These are phyloP conservation scores for Drosophila funebris DNA, from an alignment of 1,140 invertebrate species.

Conservation along the genomic window DNA sequence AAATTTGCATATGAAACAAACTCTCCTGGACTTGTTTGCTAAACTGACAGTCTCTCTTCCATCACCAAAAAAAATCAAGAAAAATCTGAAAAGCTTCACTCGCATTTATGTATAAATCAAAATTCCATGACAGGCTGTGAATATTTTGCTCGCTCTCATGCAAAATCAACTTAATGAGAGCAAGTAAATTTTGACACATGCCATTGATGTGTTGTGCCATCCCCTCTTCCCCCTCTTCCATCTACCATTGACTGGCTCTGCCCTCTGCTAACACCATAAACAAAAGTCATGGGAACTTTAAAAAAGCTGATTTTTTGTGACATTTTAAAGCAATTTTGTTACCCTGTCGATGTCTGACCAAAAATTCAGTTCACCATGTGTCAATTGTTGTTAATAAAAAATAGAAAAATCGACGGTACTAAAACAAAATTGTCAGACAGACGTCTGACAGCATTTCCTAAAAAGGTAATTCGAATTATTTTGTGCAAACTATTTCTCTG, in stretches of 20 bases:
- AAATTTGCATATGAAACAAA: too few relatives aligned
- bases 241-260: conserved; percentile 19
- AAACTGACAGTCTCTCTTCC: too few relatives aligned
- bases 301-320: conserved; percentile 9
- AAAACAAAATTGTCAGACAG: conserved; percentile 13
- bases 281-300: conserved; percentile 50
- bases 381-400: conserved; percentile 52
- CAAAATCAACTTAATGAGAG: conserved; percentile 69
- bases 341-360: conserved; percentile 55
- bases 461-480: conserved; percentile 42
- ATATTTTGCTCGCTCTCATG: conserved; percentile 57
- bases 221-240: conserved; percentile 12
- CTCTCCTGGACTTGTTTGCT: too few relatives aligned
- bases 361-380: conserved; percentile 59
- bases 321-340: conserved; percentile 32
- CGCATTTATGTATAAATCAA: conserved; percentile 35
- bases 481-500: conserved; percentile 12
- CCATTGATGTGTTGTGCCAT: conserved; percentile 47
- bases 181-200: conserved; percentile 79
- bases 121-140: conserved; percentile 40
- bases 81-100: background rate
- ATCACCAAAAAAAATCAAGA: too few relatives aligned
- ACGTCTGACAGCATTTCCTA: conserved; percentile 24
- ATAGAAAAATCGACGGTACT: conserved; percentile 10
- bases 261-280: conserved; percentile 22